Percentiles rank a stretch among this genome's conserved stretches.
These are phyloP conservation scores for Ommatoiulus sabulosus DNA, from an alignment of 2,888 invertebrate genomes.

Conservation along the genomic window DNA sequence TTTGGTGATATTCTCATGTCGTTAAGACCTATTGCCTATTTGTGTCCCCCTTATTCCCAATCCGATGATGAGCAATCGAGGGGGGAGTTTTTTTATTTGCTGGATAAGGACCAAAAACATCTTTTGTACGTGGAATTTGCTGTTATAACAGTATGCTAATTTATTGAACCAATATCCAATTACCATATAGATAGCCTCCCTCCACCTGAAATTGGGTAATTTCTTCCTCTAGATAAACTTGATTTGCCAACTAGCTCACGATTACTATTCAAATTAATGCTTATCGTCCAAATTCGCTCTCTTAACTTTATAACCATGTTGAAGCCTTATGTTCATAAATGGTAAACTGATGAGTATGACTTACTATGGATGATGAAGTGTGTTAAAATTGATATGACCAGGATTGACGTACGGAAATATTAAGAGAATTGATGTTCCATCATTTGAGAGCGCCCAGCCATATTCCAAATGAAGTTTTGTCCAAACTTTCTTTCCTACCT, in stretches of 20 bases:
- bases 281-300: neutral
- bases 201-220: constrained; percentile 21
- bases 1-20: neutral
- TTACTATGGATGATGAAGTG: neutral
- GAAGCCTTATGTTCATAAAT: constrained; percentile 1
- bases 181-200: neutral
- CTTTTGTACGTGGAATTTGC: neutral
- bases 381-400: constrained; percentile 22
- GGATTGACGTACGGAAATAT: neutral
- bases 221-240: constrained; percentile 28
- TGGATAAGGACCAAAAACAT: neutral
- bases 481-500: no score
- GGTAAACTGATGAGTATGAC: neutral
- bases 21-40: neutral
- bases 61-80: neutral
- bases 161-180: neutral
- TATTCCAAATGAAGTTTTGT: no score
- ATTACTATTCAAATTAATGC: constrained; percentile 28
- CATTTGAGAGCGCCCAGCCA: no score
- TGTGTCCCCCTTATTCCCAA: neutral
- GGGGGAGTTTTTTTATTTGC: neutral
- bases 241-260: neutral
- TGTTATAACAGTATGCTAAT: constrained; percentile 8
- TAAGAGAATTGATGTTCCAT: neutral
- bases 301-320: neutral